Evolutionary conservation across 2,113 vertebrate genomes (phyloP).

Genomic region (Thamnophis sirtalis): DNA sequence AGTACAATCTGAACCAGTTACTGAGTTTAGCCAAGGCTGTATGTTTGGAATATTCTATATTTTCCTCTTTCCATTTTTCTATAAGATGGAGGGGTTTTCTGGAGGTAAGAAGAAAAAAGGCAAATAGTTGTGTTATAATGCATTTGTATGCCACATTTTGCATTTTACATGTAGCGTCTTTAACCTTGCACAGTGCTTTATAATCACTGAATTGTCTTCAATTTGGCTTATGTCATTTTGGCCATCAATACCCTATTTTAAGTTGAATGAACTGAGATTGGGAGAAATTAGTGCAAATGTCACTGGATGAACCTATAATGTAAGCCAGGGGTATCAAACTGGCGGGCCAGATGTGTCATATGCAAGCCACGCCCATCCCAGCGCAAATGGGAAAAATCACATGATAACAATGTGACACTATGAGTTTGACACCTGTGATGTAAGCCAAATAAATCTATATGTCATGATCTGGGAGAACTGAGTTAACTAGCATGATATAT

Average conservation of each 20-base stretch:
- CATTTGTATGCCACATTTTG: background rate
- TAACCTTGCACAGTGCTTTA: background rate
- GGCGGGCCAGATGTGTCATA: too few species aligned
- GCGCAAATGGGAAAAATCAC: too few species aligned
- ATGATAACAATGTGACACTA: fast-evolving
- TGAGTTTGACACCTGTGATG: too few species aligned
- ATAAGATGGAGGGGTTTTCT: background rate
- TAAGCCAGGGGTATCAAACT: background rate
- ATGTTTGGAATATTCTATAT: background rate
- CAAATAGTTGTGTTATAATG: background rate
- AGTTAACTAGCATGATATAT: background rate
- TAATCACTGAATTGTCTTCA: background rate
- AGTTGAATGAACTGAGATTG: background rate
- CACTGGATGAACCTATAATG: background rate
- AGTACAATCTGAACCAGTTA: background rate
- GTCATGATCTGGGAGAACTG: background rate
- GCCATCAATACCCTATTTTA: background rate
- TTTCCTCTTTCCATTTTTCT: background rate
- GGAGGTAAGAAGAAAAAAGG: background rate
- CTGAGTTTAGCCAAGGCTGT: background rate
- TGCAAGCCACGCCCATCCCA: too few species aligned
- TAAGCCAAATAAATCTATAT: background rate
- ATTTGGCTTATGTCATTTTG: too few species aligned
- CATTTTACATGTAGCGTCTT: background rate
- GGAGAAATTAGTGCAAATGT: background rate